Evolutionary conservation across 2,888 invertebrate genomes (phyloP).

Genomic region (Pyrrhosoma nymphula): DNA sequence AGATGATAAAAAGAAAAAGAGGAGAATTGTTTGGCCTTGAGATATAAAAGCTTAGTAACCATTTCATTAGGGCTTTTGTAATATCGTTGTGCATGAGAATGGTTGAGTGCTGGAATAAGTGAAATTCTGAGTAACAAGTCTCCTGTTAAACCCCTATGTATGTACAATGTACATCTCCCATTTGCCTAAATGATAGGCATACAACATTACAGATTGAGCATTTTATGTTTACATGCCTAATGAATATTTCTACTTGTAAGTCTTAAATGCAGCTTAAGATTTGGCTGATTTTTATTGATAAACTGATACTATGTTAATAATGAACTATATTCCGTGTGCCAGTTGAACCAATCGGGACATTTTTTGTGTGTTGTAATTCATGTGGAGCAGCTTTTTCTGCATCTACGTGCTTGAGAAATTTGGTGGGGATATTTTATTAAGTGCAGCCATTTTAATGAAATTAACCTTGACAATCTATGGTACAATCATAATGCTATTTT

Average conservation of each 20-base stretch:
- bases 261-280: background rate
- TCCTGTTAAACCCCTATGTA: background rate
- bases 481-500: background rate
- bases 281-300: background rate
- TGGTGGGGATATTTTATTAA: background rate
- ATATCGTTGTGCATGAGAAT: background rate
- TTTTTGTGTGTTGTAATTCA: background rate
- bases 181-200: background rate
- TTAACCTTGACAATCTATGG: background rate
- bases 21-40: conserved; percentile 54
- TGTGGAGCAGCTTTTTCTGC: background rate
- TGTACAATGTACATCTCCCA: background rate
- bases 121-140: background rate
- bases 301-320: background rate
- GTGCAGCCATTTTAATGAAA: background rate
- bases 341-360: background rate
- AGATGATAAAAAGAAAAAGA: conserved; percentile 41
- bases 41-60: background rate
- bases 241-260: background rate
- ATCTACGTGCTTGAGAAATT: background rate
- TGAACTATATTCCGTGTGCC: background rate
- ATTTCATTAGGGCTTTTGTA: background rate
- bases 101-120: background rate
- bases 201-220: background rate
- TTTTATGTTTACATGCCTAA: background rate